Conservation (phyloP, 2,888 invertebrate species). For the Drosophila helvetica region DNA sequence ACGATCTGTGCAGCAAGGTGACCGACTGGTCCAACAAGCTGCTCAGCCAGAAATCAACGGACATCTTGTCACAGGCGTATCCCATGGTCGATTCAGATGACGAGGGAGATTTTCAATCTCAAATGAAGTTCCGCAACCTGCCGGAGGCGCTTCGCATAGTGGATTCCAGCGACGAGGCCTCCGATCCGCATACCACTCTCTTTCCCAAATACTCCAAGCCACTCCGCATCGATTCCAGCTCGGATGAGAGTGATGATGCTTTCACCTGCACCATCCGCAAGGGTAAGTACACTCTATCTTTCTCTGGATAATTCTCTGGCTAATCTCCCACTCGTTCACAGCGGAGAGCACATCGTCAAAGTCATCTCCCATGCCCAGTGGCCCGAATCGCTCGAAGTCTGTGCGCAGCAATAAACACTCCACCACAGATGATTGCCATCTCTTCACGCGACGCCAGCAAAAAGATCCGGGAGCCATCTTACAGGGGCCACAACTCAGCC, state of each 20-base stretch:
- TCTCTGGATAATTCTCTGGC: background rate
- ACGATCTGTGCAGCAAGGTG: slow-evolving; percentile 71
- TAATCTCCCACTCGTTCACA: background rate
- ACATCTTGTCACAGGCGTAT: slow-evolving; percentile 73
- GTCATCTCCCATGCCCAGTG: background rate
- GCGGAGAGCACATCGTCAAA: background rate
- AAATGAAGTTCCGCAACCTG: background rate
- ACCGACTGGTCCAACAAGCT: slow-evolving; percentile 76
- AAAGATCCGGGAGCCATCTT: background rate
- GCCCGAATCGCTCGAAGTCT: background rate
- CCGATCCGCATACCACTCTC: background rate
- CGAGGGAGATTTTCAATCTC: slow-evolving; percentile 5
- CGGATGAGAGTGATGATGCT: background rate
- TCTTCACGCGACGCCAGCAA: background rate
- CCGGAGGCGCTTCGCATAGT: slow-evolving; percentile 27
- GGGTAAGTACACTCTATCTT: background rate
- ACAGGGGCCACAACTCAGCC: no score
- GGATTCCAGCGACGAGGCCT: slow-evolving; percentile 2
- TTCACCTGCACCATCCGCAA: background rate
- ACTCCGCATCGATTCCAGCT: background rate
- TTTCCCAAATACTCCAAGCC: background rate
- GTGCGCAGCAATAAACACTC: background rate
- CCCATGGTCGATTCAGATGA: slow-evolving; percentile 45
- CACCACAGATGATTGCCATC: background rate
- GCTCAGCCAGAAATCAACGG: slow-evolving; percentile 66